Evolutionary conservation across 1,140 invertebrate species (phyloP).

Genomic region (Drosophila orosa): DNA sequence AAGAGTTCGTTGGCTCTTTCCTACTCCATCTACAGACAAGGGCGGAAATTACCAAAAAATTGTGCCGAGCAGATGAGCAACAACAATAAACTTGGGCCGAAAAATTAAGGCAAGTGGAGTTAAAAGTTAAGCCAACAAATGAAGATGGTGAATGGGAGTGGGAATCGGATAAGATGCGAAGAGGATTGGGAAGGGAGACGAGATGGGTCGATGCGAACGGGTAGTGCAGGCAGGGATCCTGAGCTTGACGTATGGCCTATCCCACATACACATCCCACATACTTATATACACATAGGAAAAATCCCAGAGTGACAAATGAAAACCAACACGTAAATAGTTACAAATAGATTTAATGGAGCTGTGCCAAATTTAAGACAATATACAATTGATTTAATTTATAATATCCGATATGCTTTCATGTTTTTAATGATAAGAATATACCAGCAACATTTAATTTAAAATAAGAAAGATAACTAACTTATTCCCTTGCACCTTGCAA

Average conservation of each 20-base stretch:
- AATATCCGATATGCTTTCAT: too few relatives aligned
- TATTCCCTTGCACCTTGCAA: too few relatives aligned
- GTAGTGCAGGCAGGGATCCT: slow-evolving; percentile 28
- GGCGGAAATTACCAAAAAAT: slow-evolving; percentile 75
- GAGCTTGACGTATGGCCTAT: slow-evolving; percentile 65
- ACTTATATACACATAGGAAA: slow-evolving; percentile 5
- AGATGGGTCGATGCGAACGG: slow-evolving; percentile 3
- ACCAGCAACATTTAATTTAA: too few relatives aligned
- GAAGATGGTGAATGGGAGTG: slow-evolving; percentile 61
- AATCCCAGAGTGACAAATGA: background rate
- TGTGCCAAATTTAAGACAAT: background rate
- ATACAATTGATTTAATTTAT: too few relatives aligned
- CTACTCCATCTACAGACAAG: slow-evolving; percentile 31
- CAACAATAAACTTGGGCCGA: slow-evolving; percentile 66
- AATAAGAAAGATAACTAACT: too few relatives aligned
- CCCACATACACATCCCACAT: slow-evolving; percentile 45
- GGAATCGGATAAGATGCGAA: slow-evolving; percentile 14
- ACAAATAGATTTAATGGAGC: background rate
- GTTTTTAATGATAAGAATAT: too few relatives aligned
- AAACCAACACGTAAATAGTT: slow-evolving; percentile 2
- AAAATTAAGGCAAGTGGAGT: slow-evolving; percentile 80
- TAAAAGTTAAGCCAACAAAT: slow-evolving; percentile 80
- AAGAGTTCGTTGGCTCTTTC: slow-evolving; percentile 24
- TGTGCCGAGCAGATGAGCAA: slow-evolving; percentile 64
- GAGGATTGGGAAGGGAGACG: background rate